Evolutionary conservation across 2,888 invertebrate genomes (phyloP), one percentile per base, ranked within the genome.

Genomic region (Salpingus planirostris): DNA sequence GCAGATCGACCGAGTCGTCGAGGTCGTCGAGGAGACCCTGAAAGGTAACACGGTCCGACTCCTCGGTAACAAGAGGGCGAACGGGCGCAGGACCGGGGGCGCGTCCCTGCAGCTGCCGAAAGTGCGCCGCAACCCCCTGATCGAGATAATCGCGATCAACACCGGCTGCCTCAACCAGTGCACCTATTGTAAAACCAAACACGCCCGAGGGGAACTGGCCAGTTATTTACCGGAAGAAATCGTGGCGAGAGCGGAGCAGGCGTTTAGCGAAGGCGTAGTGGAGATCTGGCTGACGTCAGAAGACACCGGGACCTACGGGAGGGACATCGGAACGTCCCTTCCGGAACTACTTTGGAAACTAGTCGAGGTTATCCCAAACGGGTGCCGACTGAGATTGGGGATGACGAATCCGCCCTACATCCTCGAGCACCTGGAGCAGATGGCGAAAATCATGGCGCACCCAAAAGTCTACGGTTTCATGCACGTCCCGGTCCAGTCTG

Each of bases 361-460:
- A n/a, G 84, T 96, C 0, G 76, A 83, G 31, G 76, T 79, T 8
- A 75, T 84, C 32, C 83, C 84, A 0, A 66, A 76, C 22, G 80
- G 81, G 4, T 86, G 87, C 47, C 74, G 85, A 62, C 71, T 92
- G 53, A 73, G 95, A 27, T 72, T 96, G 15, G 98, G 97, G 8
- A 98, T 97, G 92, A 97, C 96, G 28, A 97, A 97, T 69, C 97
- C 97, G 0, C 97, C 97, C 0, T 98, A 98, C 60, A 97, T 98
- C 36, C 67, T 96, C 33, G 93, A 97, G 49, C 92, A 97, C 60
- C 66, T 97, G 12, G 80, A 85, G 62, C 87, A 91, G 57, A 86
- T 97, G 32, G 81, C 90, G 1, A 76, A 79, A 54, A 86, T 96
- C 44, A 71, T 97, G 62, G 70, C 71, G 29, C 90, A 95, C 62